Percentiles rank a stretch among this genome's conserved stretches.
Conservation (phyloP, 1,140 invertebrate genomes). For the Cydia strobilella region DNA sequence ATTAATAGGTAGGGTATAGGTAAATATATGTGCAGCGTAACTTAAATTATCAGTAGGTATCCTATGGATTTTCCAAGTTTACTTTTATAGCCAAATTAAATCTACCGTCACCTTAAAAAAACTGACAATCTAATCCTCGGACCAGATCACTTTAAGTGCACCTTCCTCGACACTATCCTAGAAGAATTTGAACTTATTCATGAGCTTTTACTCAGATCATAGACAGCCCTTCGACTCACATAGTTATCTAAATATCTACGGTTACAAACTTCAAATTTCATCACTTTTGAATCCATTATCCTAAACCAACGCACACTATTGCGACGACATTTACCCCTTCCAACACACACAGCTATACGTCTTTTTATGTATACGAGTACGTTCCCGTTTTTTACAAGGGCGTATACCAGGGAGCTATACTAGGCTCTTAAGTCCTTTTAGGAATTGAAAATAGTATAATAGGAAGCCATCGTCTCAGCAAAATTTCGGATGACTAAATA, state of each 20-base stretch:
- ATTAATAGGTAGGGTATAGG: no score
- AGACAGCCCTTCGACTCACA: neutral
- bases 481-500: constrained; percentile 33
- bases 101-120: no score
- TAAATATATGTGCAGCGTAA: no score
- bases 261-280: neutral
- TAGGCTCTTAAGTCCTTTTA: neutral
- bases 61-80: no score
- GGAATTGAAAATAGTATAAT: constrained; percentile 2
- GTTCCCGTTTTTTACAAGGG: neutral
- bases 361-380: constrained; percentile 9
- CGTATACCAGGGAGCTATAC: neutral
- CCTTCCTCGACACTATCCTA: neutral
- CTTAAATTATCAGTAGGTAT: no score
- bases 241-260: neutral
- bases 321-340: constrained; percentile 15
- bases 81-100: no score
- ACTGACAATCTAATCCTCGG: no score
- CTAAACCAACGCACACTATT: constrained; percentile 20
- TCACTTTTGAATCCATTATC: constrained; percentile 19
- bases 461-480: constrained; percentile 30
- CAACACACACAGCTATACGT: constrained; percentile 1
- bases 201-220: neutral
- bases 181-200: neutral
- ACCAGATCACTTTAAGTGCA: no score